Evolutionary conservation across 2,113 vertebrate species (phyloP).

Genomic region (Odocoileus virginianus): DNA sequence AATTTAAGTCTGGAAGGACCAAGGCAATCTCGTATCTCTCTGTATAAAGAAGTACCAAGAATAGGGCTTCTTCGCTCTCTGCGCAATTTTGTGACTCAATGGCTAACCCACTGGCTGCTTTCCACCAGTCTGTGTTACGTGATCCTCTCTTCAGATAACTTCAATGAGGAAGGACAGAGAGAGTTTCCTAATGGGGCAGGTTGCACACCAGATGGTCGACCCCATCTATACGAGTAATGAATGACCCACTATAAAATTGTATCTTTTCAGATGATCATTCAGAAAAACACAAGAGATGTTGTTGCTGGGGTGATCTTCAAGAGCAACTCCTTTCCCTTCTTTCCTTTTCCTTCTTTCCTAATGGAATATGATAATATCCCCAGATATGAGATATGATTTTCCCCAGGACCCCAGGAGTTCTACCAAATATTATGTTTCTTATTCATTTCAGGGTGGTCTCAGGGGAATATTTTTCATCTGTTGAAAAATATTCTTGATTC

Average conservation of each 20-base stretch:
- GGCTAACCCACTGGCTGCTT: neutral
- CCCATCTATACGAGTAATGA: neutral
- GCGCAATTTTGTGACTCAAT: neutral
- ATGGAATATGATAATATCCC: neutral
- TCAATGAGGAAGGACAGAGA: neutral
- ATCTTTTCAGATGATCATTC: neutral
- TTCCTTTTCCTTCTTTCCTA: neutral
- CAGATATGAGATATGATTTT: neutral
- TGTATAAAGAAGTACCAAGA: neutral
- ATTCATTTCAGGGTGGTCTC: neutral
- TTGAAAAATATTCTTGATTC: neutral
- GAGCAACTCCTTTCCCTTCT: neutral
- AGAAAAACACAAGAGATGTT: neutral
- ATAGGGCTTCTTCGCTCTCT: neutral
- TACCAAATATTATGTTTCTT: neutral
- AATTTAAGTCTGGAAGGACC: neutral
- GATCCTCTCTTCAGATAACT: neutral
- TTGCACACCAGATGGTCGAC: neutral
- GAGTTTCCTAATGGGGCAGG: neutral
- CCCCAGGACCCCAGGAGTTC: neutral
- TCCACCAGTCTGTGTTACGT: neutral
- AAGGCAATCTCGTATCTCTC: neutral
- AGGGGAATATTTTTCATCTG: neutral
- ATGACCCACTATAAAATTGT: neutral
- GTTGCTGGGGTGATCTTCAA: neutral